phyloP scores from a whole-genome alignment of 2,797 vertebrate species.

The Dendrocincla tyrannina region DNA sequence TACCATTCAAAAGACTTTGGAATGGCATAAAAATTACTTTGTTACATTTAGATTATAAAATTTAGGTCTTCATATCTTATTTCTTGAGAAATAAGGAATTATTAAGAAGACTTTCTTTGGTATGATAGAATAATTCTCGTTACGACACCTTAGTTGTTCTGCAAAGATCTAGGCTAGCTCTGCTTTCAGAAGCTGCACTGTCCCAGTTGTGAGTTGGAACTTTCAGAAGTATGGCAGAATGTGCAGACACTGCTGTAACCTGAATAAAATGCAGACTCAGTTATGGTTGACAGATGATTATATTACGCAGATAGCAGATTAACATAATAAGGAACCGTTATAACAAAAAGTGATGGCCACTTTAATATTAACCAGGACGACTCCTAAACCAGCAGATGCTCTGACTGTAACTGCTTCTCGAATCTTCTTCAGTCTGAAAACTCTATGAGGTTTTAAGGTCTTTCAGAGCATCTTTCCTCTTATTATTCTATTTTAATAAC shows the following conservation, averaged over 20 bases:
- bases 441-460: neutral
- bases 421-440: neutral
- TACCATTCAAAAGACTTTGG: neutral
- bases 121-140: neutral
- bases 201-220: neutral
- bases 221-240: neutral
- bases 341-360: neutral
- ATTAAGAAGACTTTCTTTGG: neutral
- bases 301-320: neutral
- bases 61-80: neutral
- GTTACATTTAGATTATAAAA: neutral
- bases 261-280: neutral
- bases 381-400: neutral
- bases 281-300: neutral
- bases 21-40: neutral
- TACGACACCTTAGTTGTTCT: neutral
- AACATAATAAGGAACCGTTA: neutral
- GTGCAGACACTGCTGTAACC: neutral
- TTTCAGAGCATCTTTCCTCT: neutral
- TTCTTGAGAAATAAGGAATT: neutral
- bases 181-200: rapidly evolving
- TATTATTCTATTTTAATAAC: neutral
- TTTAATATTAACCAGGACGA: neutral
- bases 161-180: rapidly evolving
- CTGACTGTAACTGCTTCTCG: neutral